phyloP scores from a whole-genome alignment of 2,113 vertebrate species.

The Speoplatyrhinus poulsoni region DNA sequence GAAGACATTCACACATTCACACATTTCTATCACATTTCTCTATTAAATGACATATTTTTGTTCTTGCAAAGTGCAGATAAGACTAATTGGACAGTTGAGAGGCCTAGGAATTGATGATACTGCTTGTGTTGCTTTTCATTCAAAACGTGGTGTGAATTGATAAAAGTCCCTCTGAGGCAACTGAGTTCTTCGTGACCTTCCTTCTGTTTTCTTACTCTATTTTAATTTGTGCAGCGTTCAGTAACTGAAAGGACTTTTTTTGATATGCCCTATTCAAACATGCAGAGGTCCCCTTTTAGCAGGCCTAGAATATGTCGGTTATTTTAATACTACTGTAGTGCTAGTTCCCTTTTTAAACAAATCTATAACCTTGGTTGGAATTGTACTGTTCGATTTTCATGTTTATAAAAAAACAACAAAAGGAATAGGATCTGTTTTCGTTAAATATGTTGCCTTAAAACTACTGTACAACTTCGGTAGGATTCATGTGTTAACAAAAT shows the following conservation, averaged over 20 bases:
- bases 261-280: conserved; percentile 17
- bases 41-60: conserved; percentile 67
- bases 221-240: conserved; percentile 26
- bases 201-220: conserved; percentile 18
- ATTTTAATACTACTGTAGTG: background rate
- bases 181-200: conserved; percentile 66
- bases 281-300: background rate
- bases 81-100: conserved; percentile 71
- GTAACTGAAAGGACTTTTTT: conserved; percentile 26
- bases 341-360: background rate
- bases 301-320: background rate
- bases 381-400: background rate
- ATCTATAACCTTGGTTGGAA: background rate
- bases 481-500: conserved; percentile 36
- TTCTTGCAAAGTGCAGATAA: conserved; percentile 73
- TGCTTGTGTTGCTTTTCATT: conserved; percentile 63
- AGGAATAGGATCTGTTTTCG: background rate
- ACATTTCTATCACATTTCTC: conserved; percentile 62
- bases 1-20: conserved; percentile 50
- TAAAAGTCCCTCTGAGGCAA: conserved; percentile 51
- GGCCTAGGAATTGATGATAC: conserved; percentile 65
- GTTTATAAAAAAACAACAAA: background rate
- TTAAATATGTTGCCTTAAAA: conserved; percentile 4
- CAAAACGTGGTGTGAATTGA: conserved; percentile 61
- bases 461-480: conserved; percentile 21